Base-by-base conservation (phyloP, 2,888 invertebrate genomes). In the Eupithecia abbreviata region DNA sequence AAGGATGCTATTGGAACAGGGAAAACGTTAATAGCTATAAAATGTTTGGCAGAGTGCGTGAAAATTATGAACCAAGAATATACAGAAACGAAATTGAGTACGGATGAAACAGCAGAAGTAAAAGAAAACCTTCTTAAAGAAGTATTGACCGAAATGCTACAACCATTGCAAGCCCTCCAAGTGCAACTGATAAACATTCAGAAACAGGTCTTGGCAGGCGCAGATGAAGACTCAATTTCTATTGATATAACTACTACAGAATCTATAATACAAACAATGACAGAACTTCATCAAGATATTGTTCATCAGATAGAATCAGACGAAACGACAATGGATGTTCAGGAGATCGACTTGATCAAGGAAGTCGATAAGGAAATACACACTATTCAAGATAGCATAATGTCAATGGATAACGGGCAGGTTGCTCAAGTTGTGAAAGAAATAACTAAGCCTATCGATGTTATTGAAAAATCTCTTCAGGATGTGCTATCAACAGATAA, bases 1-100 rank as follows among this genome's bases (percentile, higher is more conserved):
- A 91, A 89, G 85, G 87, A 90, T 78, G 90, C 91, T 2, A 82
- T 79, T 10, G 90, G 90, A 10, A 85, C 86, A 41, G 91, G 91
- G 3, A 92, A 91, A 82, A 86, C 83, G 2, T 84, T 94, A 30
- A 91, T 94, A 51, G 75, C 93, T 73, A 77, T 93, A 0, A 92
- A 93, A 86, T 92, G 91, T 84, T 80, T 94, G 45, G 88, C 91
- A 71, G 92, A 93, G 80, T 93, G 93, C 82, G 86, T 86, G 6
- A 86, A 88, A 75, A 84, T 92, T 41, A 77, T 94, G 66, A 87
- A 88, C 82, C 84, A 88, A 76, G 83, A 81, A 43, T 71, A 86
- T 71, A 74, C 84, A 42, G 80, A 83, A 74, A 79, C 80, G 3
- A 83, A 84, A 75, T 49, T 77, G 6, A 77, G 82, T 41, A 81